Conservation (phyloP, 1,140 invertebrate species). For the Caenorhabditis briggsae region DNA sequence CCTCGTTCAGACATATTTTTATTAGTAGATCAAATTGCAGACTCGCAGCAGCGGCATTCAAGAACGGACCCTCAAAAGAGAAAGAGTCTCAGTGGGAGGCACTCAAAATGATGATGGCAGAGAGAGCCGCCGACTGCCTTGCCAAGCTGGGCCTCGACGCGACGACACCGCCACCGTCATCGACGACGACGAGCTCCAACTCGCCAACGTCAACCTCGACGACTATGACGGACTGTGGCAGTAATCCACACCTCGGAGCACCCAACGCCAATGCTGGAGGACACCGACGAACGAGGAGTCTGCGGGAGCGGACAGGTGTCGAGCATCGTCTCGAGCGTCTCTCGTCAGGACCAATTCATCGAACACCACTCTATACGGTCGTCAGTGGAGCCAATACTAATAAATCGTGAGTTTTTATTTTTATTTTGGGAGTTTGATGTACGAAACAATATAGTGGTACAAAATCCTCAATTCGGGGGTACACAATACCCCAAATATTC, state of each 20-base stretch:
- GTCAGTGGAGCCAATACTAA: slow-evolving; percentile 67
- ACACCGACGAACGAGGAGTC: slow-evolving; percentile 59
- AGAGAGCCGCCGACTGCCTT: slow-evolving; percentile 76
- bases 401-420: slow-evolving; percentile 54
- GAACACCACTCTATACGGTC: slow-evolving; percentile 72
- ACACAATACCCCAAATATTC: too few relatives aligned
- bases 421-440: too few relatives aligned
- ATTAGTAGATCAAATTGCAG: slow-evolving; percentile 42
- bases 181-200: slow-evolving; percentile 57
- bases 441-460: too few relatives aligned
- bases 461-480: too few relatives aligned
- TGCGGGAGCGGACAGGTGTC: slow-evolving; percentile 76
- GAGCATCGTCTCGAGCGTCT: slow-evolving; percentile 76
- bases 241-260: background rate
- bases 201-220: slow-evolving; percentile 45
- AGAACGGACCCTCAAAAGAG: slow-evolving; percentile 51
- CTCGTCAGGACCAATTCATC: slow-evolving; percentile 71
- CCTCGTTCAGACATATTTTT: slow-evolving; percentile 34
- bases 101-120: slow-evolving; percentile 78
- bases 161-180: slow-evolving; percentile 50
- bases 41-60: slow-evolving; percentile 61
- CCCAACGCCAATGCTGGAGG: slow-evolving; percentile 49
- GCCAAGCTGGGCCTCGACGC: slow-evolving; percentile 76
- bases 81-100: slow-evolving; percentile 76
- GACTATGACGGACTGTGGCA: slow-evolving; percentile 40